Conservation (phyloP, 2,113 vertebrate genomes). For the Protomyctophum bolini region DNA sequence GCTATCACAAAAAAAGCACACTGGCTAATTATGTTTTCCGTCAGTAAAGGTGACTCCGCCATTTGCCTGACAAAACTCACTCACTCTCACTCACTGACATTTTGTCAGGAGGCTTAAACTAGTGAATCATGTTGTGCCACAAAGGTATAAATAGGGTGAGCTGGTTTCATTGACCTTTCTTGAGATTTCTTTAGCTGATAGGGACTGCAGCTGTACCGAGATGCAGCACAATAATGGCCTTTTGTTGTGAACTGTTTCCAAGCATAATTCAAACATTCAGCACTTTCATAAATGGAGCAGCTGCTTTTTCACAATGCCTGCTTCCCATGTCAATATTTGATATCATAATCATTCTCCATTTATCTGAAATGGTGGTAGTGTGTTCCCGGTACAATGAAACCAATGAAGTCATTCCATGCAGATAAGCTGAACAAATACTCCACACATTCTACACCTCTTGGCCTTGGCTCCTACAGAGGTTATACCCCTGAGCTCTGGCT, state of each 20-base stretch:
- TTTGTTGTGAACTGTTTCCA: not conserved
- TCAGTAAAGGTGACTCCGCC: not conserved
- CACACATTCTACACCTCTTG: slow-evolving; percentile 16
- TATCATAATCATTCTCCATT: slow-evolving; percentile 25
- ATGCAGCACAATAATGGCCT: not conserved
- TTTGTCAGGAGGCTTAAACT: not conserved
- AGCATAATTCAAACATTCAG: slow-evolving; percentile 2
- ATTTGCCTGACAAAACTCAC: not conserved
- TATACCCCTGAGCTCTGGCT: slow-evolving; percentile 21
- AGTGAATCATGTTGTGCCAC: slow-evolving; percentile 13
- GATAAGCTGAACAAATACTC: slow-evolving; percentile 59
- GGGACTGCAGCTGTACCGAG: slow-evolving; percentile 2
- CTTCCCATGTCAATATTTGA: slow-evolving; percentile 18
- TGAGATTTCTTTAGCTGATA: not conserved
- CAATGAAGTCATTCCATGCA: slow-evolving; percentile 38
- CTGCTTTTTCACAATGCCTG: not conserved
- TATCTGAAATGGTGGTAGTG: slow-evolving; percentile 5
- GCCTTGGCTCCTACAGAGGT: slow-evolving; percentile 21
- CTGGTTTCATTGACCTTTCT: slow-evolving; percentile 7
- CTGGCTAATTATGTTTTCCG: not conserved
- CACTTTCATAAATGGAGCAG: not conserved
- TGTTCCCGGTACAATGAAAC: slow-evolving; percentile 26
- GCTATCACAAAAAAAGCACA: slow-evolving; percentile 1
- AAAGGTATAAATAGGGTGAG: slow-evolving; percentile 19
- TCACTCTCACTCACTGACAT: not conserved